Percentiles rank a stretch among this genome's conserved stretches.
These are phyloP conservation scores for Cybosia mesomella DNA, from an alignment of 2,888 invertebrate species.

Conservation along the genomic window DNA sequence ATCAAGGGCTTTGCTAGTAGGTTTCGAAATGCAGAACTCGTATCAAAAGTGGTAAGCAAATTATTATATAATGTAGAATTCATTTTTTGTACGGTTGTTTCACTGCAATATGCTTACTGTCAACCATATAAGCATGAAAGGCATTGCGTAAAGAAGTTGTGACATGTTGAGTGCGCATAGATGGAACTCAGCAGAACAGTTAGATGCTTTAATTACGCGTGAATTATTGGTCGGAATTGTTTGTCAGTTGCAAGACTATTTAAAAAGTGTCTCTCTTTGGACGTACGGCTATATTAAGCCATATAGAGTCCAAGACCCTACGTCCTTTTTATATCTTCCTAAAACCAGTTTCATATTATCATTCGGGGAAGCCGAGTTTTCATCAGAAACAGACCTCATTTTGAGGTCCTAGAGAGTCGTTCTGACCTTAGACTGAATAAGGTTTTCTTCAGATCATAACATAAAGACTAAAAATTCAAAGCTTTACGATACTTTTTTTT, in stretches of 20 bases:
- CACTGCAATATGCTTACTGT: constrained; percentile 5
- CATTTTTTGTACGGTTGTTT: constrained; percentile 15
- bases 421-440: too few species aligned
- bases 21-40: constrained; percentile 22
- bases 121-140: constrained; percentile 1
- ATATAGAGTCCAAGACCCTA: background rate
- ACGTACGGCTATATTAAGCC: background rate
- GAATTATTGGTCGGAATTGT: constrained; percentile 35
- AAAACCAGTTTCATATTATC: too few species aligned
- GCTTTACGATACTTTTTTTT: too few species aligned
- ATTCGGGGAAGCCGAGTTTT: too few species aligned
- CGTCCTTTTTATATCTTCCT: background rate
- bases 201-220: constrained; percentile 38
- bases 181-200: constrained; percentile 23
- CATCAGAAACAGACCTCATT: too few species aligned
- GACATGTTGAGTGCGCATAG: constrained; percentile 23
- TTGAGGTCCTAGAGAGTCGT: too few species aligned
- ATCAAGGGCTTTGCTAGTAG: constrained; percentile 23
- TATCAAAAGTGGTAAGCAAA: constrained; percentile 13
- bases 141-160: constrained; percentile 38
- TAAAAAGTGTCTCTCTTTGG: constrained; percentile 19
- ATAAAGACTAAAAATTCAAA: too few species aligned
- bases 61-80: constrained; percentile 23
- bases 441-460: too few species aligned
- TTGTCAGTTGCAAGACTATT: constrained; percentile 21